Evolutionary conservation across 2,113 vertebrate species (phyloP).

Genomic region (Stegastes partitus): DNA sequence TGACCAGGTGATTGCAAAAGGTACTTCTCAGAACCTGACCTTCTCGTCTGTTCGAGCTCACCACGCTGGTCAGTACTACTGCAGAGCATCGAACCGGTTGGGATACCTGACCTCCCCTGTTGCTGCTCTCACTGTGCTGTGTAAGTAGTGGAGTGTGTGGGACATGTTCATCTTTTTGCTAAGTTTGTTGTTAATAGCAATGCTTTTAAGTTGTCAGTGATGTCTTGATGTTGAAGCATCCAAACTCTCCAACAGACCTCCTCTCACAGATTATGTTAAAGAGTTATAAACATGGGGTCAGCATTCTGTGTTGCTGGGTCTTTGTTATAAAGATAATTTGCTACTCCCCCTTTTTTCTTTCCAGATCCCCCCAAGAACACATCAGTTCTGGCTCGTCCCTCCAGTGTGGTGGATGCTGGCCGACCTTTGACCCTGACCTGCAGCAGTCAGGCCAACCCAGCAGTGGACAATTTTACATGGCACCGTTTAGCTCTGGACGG

Average conservation of each 20-base stretch:
- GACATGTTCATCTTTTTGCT: neutral
- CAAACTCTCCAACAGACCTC: too few species aligned
- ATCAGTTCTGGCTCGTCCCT: constrained; percentile 82
- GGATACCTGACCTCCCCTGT: constrained; percentile 79
- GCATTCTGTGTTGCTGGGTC: neutral
- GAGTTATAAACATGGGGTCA: too few species aligned
- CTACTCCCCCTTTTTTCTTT: neutral
- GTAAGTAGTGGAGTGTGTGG: constrained; percentile 72
- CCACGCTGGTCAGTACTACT: constrained; percentile 84
- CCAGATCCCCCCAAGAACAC: constrained; percentile 86
- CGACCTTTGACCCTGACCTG: constrained; percentile 85
- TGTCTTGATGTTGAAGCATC: too few species aligned
- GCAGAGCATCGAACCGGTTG: constrained; percentile 75
- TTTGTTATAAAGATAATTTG: neutral
- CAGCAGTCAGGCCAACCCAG: constrained; percentile 85
- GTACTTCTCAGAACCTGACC: constrained; percentile 77
- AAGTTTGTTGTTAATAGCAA: too few species aligned
- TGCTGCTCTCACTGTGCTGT: constrained; percentile 77
- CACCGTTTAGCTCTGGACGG: constrained; percentile 78
- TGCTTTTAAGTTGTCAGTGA: too few species aligned
- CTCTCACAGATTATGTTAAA: too few species aligned
- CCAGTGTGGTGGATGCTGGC: constrained; percentile 84
- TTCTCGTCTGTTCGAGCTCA: constrained; percentile 76
- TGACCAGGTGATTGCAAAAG: constrained; percentile 77
- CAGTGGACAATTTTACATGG: constrained; percentile 88